A percentile compares a stretch with the other conserved stretches of the same genome.
These are phyloP conservation scores for Ancistrus triradiatus DNA, from an alignment of 2,113 vertebrate genomes.

Conservation along the genomic window DNA sequence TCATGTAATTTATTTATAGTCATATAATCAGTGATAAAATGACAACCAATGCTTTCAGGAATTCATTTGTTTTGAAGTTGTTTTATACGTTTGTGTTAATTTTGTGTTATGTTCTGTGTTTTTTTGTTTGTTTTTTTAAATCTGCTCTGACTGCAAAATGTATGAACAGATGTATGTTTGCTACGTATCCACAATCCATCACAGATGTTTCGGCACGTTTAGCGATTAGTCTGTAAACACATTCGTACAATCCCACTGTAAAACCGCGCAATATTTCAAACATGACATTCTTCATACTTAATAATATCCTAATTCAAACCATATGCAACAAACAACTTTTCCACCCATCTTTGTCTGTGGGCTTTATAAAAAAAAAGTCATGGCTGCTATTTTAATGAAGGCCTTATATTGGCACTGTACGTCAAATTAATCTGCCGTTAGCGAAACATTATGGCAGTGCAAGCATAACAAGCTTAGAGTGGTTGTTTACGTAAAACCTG, in stretches of 20 bases:
- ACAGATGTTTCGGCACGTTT: background rate
- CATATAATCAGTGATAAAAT: too few species aligned
- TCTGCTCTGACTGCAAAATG: slow-evolving; percentile 1
- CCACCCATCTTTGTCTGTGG: too few species aligned
- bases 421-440: too few species aligned
- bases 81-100: slow-evolving; percentile 1
- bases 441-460: too few species aligned
- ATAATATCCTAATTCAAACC: background rate
- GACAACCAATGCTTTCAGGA: too few species aligned
- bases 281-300: background rate
- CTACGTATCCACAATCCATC: background rate
- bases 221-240: background rate
- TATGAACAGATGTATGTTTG: background rate
- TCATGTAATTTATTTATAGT: too few species aligned
- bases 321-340: slow-evolving; percentile 2
- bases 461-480: too few species aligned
- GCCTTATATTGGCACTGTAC: too few species aligned
- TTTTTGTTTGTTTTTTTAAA: background rate
- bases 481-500: too few species aligned
- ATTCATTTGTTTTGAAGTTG: too few species aligned
- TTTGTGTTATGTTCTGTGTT: slow-evolving; percentile 12
- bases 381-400: background rate
- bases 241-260: background rate
- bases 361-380: background rate
- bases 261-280: too few species aligned